Base-by-base conservation (phyloP, 2,797 vertebrate genomes). In the Odontamblyopus lacepedii region DNA sequence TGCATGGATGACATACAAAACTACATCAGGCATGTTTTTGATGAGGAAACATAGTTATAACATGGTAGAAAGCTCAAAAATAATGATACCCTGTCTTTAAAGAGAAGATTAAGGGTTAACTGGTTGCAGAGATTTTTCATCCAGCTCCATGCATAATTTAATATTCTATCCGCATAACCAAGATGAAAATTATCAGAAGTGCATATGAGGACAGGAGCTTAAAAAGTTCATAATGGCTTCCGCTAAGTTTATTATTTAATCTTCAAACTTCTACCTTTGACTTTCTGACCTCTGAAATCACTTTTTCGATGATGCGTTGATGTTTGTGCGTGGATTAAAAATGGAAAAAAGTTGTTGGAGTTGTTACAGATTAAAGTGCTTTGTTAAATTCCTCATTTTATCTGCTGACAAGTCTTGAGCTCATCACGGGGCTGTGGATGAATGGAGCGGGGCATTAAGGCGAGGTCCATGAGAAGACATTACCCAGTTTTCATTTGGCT, bases 301-400 rank as follows among this genome's bases (percentile, higher is more conserved):
- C 38, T 62, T 83, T 76, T 71, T 76, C 13, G 78, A 86, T 73
- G 81, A 75, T 38, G 74, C 23, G 74, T 23, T 18, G 41, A 29
- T 66, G 44, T 66, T 66, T 66, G 15, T 32, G 5, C 2, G 7
- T 19, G 18, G 44, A 50, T 26, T 26, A 9, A 50, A 50, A 66
- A 8, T 16, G 11, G 11, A 65, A 50, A 29, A 69, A 86, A 85
- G 81, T 86, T 79, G 82, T 82, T 61, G 41, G 83, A 87, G 86
- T 88, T 88, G 78, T 41, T 69, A 76, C 76, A 83, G 88, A 89
- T 91, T 79, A 92, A 91, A 91, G 89, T 72, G 79, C 80, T 76
- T 89, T 65, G 74, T 89, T 90, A 85, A 90, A 85, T 85, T 78
- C 64, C 82, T 78, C 80, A 82, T 88, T 86, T 91, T 85, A 84